Base-by-base conservation (phyloP, 2,797 vertebrate genomes). In the Mallotus villosus region DNA sequence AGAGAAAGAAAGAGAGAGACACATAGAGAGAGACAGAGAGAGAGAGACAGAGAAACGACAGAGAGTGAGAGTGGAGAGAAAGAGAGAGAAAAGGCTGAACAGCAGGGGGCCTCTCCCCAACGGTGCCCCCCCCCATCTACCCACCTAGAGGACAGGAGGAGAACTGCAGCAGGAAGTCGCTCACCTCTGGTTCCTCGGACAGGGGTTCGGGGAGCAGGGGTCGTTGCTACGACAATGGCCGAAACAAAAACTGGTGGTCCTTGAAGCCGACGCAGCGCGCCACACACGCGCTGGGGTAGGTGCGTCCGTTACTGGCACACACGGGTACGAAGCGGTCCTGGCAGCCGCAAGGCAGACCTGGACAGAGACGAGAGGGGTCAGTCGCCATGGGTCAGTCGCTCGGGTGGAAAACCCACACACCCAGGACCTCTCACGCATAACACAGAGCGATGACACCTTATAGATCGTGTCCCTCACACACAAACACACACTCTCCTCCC, bases 201-300 rank as follows among this genome's bases (percentile, higher is more conserved):
- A 99, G 70, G 93, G 95, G 74, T 96, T 96, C 63, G 87, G 88
- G 65, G 89, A 85, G 72, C 97, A 99, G 7, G 95, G 95, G 81
- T 97, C 93, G 70, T 92, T 95, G 76, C 90, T 93, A 70, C 93
- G 89, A 78, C 97, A 99, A 0, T 93, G 92, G 70, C 97, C 97
- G n/a, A 68, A 95, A 99, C 71, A 95, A 91, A 88, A 97, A 98
- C 53, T 98, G 94, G 57, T 92, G 91, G 87, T 98, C 97, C 73
- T 93, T 93, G 80, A 99, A 96, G n/a, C 95, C 96, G 79, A 96
- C 92, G 24, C 97, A 99, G 71, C 97, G 95, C 22, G 97, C 97
- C 67, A 98, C 94, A 17, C 97, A 99, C 0, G 95, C 95, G 1
- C 96, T 98, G 74, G 97, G 97, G 59, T 99, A 99, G 0, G 97